phyloP scores from a whole-genome alignment of 2,113 vertebrate genomes.

The Aphelocoma coerulescens region DNA sequence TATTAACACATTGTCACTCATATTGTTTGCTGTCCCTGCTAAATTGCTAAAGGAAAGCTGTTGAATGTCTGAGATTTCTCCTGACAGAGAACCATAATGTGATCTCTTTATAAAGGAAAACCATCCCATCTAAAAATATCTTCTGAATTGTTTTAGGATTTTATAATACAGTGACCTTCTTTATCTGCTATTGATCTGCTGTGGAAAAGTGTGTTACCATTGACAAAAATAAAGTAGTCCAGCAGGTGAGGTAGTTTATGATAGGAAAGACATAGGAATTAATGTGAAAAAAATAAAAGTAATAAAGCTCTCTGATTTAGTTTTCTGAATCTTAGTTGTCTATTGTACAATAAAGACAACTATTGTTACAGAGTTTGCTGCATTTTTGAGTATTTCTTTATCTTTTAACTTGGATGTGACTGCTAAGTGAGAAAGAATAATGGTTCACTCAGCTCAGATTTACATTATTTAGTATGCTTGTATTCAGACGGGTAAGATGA shows the following conservation, averaged over 20 bases:
- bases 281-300: not conserved
- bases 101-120: not conserved
- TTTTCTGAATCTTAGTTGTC: not conserved
- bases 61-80: not conserved
- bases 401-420: not conserved
- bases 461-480: not conserved
- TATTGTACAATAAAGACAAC: not conserved
- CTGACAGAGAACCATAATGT: not conserved
- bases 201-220: not conserved
- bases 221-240: not conserved
- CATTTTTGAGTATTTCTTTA: not conserved
- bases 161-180: not conserved
- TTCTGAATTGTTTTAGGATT: not conserved
- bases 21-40: not conserved
- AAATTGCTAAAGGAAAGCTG: not conserved
- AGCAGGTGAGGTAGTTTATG: not conserved
- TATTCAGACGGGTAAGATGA: not conserved
- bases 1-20: not conserved
- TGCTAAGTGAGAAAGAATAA: not conserved
- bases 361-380: rapidly evolving
- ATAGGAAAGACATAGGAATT: not conserved
- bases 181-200: not conserved
- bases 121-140: not conserved
- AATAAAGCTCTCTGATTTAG: not conserved
- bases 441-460: not conserved